Conservation (phyloP, 2,113 vertebrate genomes). For the Ptychochromis oligacanthus region DNA sequence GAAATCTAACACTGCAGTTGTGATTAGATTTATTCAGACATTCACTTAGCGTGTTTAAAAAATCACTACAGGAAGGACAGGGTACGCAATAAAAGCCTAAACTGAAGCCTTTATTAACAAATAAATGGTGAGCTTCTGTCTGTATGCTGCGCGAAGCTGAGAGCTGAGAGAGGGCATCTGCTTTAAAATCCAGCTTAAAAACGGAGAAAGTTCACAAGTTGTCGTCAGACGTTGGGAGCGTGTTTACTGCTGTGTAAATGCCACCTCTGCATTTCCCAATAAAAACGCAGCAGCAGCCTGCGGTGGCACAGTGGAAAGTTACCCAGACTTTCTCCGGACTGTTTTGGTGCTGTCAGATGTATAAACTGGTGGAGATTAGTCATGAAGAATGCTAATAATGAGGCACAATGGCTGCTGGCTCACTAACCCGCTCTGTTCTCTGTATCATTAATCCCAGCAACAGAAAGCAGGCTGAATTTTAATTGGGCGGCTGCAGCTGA, state of each 20-base stretch:
- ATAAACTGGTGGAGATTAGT: conserved; percentile 32
- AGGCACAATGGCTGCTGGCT: conserved; percentile 31
- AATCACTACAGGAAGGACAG: background rate
- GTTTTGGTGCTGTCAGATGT: conserved; percentile 19
- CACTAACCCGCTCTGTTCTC: background rate
- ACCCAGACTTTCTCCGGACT: conserved; percentile 26
- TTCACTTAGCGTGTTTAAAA: too few relatives aligned
- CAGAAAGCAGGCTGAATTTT: background rate
- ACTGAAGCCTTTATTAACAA: background rate
- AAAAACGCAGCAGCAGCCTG: conserved; percentile 53
- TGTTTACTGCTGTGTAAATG: conserved; percentile 57
- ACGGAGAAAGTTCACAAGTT: conserved; percentile 27
- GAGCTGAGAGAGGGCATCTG: background rate
- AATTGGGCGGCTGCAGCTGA: background rate
- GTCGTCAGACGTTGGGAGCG: conserved; percentile 13
- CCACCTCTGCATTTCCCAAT: conserved; percentile 58
- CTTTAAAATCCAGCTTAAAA: background rate
- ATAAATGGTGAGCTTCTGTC: background rate
- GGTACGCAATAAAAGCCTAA: background rate
- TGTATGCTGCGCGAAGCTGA: background rate
- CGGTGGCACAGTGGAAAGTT: conserved; percentile 50
- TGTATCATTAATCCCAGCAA: background rate
- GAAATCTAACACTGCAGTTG: background rate
- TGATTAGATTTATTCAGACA: too few relatives aligned
- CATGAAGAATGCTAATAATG: conserved; percentile 34